Base-by-base conservation (phyloP, 2,113 vertebrate species). In the Neodon shergylaensis region DNA sequence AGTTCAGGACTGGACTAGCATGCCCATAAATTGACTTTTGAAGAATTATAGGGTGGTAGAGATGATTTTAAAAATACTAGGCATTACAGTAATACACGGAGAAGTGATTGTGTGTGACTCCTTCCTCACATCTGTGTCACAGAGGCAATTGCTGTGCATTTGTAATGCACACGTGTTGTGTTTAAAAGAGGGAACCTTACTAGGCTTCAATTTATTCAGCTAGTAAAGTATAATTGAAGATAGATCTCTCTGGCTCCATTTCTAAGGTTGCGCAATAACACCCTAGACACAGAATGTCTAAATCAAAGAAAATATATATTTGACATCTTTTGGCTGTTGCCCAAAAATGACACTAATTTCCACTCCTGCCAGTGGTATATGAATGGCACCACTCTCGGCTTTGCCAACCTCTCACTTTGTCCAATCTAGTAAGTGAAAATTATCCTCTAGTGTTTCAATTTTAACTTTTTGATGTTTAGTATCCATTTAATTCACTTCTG, bases 1-100 rank as follows among this genome's bases (percentile, higher is more conserved):
- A 78, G 4, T 88, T 81, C n/a, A 73, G 36, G 85, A 79, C 28
- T 77, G 42, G 33, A 70, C 44, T n/a, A 36, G 70, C 22, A 86
- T 90, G 61, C 88, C n/a, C 28, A 66, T 58, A 77, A 28, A 22
- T 91, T 90, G 84, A 54, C 91, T 91, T 94, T 78, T 88, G 74
- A 11, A 68, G 85, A 95, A 68, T 70, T 78, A 74, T 19, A 74
- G 90, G 78, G 39, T 58, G 10, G 33, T 90, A 58, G 11, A 52
- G 13, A 54, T 74, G 19, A 63, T 86, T 86, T 79, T 54, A 54
- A 6, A 52, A 74, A 77, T 33, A 44, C 13, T 17, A 93, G 42
- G 74, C 8, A n/a, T 47, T 92, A 66, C 7, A 72, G n/a, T 66
- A 58, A 61, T 54, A 72, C 9, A 81, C 3, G 79, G 91, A 84